Percentiles rank a stretch among this genome's conserved stretches.
Conservation (phyloP, 2,888 invertebrate species). For the Acronicta leporina region DNA sequence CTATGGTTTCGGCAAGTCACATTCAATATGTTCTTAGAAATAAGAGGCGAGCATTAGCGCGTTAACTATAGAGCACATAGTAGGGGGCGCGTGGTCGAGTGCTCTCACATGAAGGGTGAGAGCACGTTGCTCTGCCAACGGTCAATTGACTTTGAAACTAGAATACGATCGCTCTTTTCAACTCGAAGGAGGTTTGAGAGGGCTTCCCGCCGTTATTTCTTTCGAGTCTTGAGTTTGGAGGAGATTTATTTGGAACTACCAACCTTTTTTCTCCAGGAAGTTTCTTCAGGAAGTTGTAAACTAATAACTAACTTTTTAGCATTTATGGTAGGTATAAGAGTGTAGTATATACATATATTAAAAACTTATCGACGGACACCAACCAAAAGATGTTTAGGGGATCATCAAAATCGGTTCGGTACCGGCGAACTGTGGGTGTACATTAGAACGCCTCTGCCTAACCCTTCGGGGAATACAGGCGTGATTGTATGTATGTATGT, state of each 20-base stretch:
- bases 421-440: too few relatives aligned
- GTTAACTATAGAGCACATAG: constrained; percentile 5
- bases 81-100: constrained; percentile 53
- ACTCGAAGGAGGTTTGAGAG: constrained; percentile 55
- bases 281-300: not conserved
- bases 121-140: constrained; percentile 54
- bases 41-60: not conserved
- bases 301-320: too few relatives aligned
- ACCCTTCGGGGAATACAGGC: too few relatives aligned
- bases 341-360: too few relatives aligned
- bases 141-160: constrained; percentile 73
- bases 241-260: constrained; percentile 11
- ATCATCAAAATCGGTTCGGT: too few relatives aligned
- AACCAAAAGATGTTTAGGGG: too few relatives aligned
- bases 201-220: constrained; percentile 54
- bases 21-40: too few relatives aligned
- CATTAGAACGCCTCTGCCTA: too few relatives aligned
- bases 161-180: constrained; percentile 62
- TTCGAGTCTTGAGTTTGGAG: constrained; percentile 30
- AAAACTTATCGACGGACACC: too few relatives aligned
- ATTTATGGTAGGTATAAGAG: too few relatives aligned
- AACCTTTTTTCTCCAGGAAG: constrained; percentile 22
- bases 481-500: too few relatives aligned
- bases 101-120: constrained; percentile 44
- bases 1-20: too few relatives aligned